Base-by-base conservation (phyloP, 1,140 invertebrate genomes). In the Drosophila willistoni region DNA sequence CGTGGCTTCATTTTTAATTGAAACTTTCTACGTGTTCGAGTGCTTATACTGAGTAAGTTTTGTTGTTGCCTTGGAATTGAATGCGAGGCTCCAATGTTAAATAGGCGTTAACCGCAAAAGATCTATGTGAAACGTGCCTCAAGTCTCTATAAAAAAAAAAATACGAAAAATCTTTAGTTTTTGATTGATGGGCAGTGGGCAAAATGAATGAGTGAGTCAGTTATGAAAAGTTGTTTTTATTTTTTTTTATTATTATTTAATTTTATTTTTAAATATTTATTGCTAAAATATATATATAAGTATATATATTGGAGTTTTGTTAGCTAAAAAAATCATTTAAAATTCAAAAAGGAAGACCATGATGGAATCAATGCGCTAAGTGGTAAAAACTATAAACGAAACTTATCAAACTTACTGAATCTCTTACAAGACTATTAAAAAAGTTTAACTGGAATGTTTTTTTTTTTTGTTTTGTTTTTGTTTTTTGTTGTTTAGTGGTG, bases 1-100 rank as follows among this genome's bases (percentile, higher is more conserved):
- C 84, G 84, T 87, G 84, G 80, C 79, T 65, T 73, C 44, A 51
- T 36, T 59, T 81, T 89, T 81, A 89, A 89, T 89, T 89, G 84
- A 83, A 51, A 90, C 84, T 89, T 89, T 89, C 84, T 89, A 89
- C 84, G 84, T 89, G 84, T 84, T 83, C 64, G 67, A 90, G 84
- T 89, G 77, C 77, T 51, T 9, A 51, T 22, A 51, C 17, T 51
- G 44, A 51, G 14, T 22, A 66, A 59, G 63, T 79, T 69, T 76
- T 57, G 57, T 57, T 47, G 41, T 64, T 54, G 61, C 36, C 64
- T 59, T 68, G 78, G 65, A 78, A 78, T 75, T 68, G 75, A 72
- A 25, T 72, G 79, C 76, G 73, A 79, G 71, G 72, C 71, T 77
- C 61, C 73, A 69, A 78, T 70, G 77, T 70, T 78, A 59, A 66